Base-by-base conservation (phyloP, 1,140 invertebrate species). In the Drosophila kikkawai region DNA sequence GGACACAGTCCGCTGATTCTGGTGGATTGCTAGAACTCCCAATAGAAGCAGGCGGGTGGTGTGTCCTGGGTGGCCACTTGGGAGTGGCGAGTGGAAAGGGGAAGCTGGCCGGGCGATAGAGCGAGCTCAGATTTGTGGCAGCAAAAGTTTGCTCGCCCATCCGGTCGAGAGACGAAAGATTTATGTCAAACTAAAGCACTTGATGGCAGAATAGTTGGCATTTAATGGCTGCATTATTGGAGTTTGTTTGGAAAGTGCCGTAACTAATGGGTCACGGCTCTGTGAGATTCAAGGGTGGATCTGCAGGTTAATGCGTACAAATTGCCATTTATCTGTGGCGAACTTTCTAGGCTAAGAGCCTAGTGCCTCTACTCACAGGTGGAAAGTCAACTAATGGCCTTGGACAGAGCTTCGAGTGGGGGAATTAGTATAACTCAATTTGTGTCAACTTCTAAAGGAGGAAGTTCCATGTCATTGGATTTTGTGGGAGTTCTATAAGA, bases 151-250 rank as follows among this genome's bases (percentile, higher is more conserved):
- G 26, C 73, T 87, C 50, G 71, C 71, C 34, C 77, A 65, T 78
- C 68, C 77, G 77, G 67, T 60, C 68, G 80, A 83, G 77, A 88
- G 64, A 50, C 65, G 77, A 83, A 73, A 83, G 80, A 87, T 87
- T 87, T 88, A 87, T 87, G 84, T 87, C 85, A 87, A 87, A 83
- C 84, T 88, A 88, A 87, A 87, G 85, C 78, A 87, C 84, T 87
- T 87, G 84, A 88, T 84, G 83, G 66, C 84, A 79, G 74, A 86
- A 82, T 86, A 87, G 84, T 88, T 87, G 84, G 84, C 85, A 84
- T 87, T 84, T 87, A 88, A 87, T 87, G 84, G 84, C 84, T 88
- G 80, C 70, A 87, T 87, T 88, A 87, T 87, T 87, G 84, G 80
- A 87, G 68, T 87, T 87, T 83, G 74, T 82, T 63, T 67, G 65